Evolutionary conservation across 2,113 vertebrate genomes (phyloP), one percentile per base, ranked within the genome.

Genomic region (Oceanites oceanicus): DNA sequence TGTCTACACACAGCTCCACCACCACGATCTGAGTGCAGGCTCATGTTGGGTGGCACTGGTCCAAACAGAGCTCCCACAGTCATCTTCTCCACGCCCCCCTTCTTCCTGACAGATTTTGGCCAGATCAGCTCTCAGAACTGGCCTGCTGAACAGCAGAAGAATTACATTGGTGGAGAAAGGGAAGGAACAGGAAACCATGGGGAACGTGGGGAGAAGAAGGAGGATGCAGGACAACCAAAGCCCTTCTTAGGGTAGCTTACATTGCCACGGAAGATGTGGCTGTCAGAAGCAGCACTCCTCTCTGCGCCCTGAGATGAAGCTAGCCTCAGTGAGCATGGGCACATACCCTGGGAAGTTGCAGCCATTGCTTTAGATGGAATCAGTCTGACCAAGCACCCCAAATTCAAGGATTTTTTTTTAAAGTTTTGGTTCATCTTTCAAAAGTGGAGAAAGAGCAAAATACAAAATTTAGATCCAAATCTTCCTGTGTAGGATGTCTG

Each of bases 211-310:
- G 26, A 81, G 27, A 67, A 25, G 3, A 80, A 20, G 9, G 15
- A 53, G 42, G 38, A 63, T 2, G 7, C 30, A 52, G 34, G 44
- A 73, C 47, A 92, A 71, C 16, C 23, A 13, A 83, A 78, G 77
- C 27, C 19, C 47, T 73, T 77, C 65, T 77, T 32, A 66, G 36
- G 42, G 34, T 78, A 76, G 26, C 27, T 55, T 58, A 34, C 13
- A 14, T 8, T 3, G 11, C n/a, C 9, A 1, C 8, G 30, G 66
- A 59, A 70, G 44, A 53, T 0, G 0, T 10, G 6, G 26, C 15
- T 53, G 30, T 22, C 10, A 30, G 45, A 65, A 58, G 77, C 22
- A 27, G 53, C 0, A 3, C 15, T 79, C 34, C 9, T 27, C 26
- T 52, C 45, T 70, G 23, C 56, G 36, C 49, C 72, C 67, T 36